These are phyloP conservation scores for Muscicapa striata DNA, from an alignment of 2,797 vertebrate species.

Conservation along the genomic window DNA sequence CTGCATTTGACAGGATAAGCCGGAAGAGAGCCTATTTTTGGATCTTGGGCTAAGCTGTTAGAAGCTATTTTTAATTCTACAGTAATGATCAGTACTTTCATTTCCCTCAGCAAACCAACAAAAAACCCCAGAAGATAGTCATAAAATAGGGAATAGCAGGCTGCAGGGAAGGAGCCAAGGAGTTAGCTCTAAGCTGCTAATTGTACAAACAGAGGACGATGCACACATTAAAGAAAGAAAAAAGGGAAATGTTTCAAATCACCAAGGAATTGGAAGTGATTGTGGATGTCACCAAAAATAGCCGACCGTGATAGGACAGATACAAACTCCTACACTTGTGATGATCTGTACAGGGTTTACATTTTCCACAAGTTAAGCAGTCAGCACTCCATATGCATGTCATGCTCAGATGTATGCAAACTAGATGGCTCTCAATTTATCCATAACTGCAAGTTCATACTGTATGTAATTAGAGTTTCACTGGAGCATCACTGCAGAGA, in stretches of 20 bases:
- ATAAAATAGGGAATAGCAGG: conserved; percentile 26
- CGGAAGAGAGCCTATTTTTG: conserved; percentile 66
- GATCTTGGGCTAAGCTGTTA: conserved; percentile 56
- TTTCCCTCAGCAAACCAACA: conserved; percentile 65
- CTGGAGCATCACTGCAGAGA: neutral
- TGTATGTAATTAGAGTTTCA: neutral
- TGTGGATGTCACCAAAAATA: conserved; percentile 56
- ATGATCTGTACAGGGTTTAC: conserved; percentile 23
- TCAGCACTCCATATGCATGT: conserved; percentile 49
- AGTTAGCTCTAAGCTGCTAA: conserved; percentile 64
- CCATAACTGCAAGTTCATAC: neutral
- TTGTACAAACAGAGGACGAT: neutral
- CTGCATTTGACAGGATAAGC: conserved; percentile 66
- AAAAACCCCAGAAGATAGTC: conserved; percentile 39
- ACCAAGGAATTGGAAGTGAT: neutral
- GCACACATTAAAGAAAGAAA: neutral
- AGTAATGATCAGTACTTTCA: conserved; percentile 68
- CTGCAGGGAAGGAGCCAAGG: conserved; percentile 66
- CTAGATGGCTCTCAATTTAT: conserved; percentile 8
- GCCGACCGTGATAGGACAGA: neutral
- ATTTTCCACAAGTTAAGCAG: conserved; percentile 56
- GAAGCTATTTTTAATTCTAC: conserved; percentile 71
- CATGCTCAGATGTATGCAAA: conserved; percentile 33
- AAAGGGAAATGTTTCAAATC: neutral
- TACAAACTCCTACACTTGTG: conserved; percentile 56